A percentile compares a stretch with the other conserved stretches of the same genome.
phyloP scores from a whole-genome alignment of 1,140 invertebrate species.

The silkworm (Bombyx mori) region DNA sequence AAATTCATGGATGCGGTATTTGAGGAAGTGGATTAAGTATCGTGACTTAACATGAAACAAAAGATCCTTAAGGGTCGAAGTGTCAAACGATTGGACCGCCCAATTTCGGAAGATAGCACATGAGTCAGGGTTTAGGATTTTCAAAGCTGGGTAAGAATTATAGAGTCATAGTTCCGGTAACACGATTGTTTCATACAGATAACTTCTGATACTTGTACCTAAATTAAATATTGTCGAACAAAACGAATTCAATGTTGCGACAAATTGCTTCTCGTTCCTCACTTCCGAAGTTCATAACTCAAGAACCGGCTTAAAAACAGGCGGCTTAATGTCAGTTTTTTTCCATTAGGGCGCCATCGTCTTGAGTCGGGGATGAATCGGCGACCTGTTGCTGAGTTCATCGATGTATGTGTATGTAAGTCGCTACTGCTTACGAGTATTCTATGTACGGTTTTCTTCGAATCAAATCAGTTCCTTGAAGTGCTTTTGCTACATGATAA shows the following conservation, averaged over 20 bases:
- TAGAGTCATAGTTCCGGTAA: too few species aligned
- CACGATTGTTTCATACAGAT: too few species aligned
- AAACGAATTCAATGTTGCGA: conserved; percentile 30
- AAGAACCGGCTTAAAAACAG: conserved; percentile 40
- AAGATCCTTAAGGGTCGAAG: too few species aligned
- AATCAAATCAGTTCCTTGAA: too few species aligned
- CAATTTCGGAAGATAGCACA: too few species aligned
- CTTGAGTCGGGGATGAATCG: conserved; percentile 41
- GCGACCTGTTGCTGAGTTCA: conserved; percentile 46
- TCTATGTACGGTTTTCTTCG: too few species aligned
- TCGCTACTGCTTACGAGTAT: conserved; percentile 25
- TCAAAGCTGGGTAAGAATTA: too few species aligned
- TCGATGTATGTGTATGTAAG: conserved; percentile 30
- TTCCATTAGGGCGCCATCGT: conserved; percentile 47
- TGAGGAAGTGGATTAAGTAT: too few species aligned
- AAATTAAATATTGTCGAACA: conserved; percentile 10
- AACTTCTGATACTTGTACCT: background rate
- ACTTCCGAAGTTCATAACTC: conserved; percentile 42
- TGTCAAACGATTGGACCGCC: too few species aligned
- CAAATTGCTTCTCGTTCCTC: conserved; percentile 38
- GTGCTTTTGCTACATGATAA: background rate
- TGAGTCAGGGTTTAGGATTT: too few species aligned
- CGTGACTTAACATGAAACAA: too few species aligned
- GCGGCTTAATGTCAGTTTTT: conserved; percentile 40
- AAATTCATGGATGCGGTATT: too few species aligned